Evolutionary conservation across 2,888 invertebrate genomes (phyloP), one percentile per base, ranked within the genome.

Genomic region (Cheilosia grossa): DNA sequence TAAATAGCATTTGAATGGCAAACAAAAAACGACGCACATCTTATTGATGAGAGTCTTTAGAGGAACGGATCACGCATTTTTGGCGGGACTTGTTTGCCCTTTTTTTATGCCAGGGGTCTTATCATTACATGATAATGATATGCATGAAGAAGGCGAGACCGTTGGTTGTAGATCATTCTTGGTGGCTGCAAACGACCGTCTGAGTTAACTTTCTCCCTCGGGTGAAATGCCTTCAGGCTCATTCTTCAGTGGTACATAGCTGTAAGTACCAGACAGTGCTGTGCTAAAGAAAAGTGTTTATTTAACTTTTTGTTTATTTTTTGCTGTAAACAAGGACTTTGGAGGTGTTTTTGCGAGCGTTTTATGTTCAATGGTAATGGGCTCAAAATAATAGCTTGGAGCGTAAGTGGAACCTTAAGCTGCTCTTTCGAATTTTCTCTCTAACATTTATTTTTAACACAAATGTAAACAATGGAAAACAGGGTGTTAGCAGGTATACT

Each of bases 361-460:
- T 61, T 61, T 61, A 44, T 44, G 44, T n/a, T 44, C 27, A 30
- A 44, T 27, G 59, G 2, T 59, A 59, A 61, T 61, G 61, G 44
- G 27, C 15, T 24, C 59, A 40, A 24, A 59, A 59, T 59, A 59
- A 59, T 42, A 37, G 56, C 56, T 37, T 58, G 58, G 9, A 21
- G 40, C 33, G 17, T 58, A 40, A 58, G 58, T 58, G 37, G 58
- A 15, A 37, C 37, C 37, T 58, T 58, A 37, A 56, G 37, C 40
- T 58, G 37, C 37, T 37, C 13, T 37, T 37, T 4, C 13, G 13
- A 37, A 37, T 37, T 37, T 37, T 13, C 37, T 13, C 13, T 4
- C 13, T 13, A 1, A 37, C 13, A 37, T 37, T 4, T 37, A 37
- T 37, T 37, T 37, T 37, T 4, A 37, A 37, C 37, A 37, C 37